Conservation (phyloP, 2,113 vertebrate genomes). For the Centropus unirufus region DNA sequence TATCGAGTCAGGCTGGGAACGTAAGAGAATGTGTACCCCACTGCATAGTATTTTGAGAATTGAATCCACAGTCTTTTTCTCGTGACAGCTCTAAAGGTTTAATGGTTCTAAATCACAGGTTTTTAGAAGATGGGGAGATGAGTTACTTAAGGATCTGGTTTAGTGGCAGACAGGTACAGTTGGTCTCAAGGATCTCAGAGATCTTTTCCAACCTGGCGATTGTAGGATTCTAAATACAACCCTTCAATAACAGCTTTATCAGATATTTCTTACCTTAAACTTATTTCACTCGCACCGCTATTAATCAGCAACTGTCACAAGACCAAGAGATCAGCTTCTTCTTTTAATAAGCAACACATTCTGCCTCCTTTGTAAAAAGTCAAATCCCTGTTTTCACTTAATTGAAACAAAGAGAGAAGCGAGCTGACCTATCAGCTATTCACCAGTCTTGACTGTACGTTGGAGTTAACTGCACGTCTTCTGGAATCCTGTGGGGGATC, state of each 20-base stretch:
- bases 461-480: fast-evolving
- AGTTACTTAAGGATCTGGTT: too few species aligned
- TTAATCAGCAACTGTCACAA: neutral
- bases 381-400: neutral
- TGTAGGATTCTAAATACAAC: neutral
- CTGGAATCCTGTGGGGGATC: neutral
- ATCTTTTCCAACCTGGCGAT: too few species aligned
- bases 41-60: neutral
- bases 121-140: too few species aligned
- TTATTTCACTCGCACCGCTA: neutral
- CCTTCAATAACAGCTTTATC: neutral
- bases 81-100: neutral
- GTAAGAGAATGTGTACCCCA: neutral
- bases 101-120: neutral
- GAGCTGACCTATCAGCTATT: neutral
- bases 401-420: neutral
- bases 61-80: neutral
- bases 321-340: neutral
- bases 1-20: neutral
- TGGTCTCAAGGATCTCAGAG: too few species aligned
- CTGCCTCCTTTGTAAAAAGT: neutral
- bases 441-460: neutral
- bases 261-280: neutral
- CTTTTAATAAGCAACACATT: neutral
- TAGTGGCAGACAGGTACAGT: too few species aligned